Evolutionary conservation across 2,113 vertebrate genomes (phyloP).

Genomic region (Nettapus auritus): DNA sequence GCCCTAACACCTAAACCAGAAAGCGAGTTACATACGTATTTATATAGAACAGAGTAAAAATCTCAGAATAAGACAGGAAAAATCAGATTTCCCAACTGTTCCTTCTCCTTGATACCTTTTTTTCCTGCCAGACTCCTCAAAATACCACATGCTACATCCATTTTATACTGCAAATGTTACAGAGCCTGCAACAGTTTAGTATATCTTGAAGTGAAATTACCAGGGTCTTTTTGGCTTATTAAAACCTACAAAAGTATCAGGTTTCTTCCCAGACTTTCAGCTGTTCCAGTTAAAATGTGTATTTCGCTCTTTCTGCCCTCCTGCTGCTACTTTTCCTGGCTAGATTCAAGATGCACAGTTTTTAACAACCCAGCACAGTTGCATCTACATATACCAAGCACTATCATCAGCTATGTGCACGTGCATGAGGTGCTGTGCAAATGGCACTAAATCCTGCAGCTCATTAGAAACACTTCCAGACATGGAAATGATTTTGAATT

Average conservation of each 20-base stretch:
- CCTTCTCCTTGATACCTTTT: slow-evolving; percentile 16
- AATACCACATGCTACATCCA: background rate
- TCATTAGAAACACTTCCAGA: background rate
- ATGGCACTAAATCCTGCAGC: background rate
- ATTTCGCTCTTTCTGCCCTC: background rate
- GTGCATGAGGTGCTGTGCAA: background rate
- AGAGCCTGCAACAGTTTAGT: background rate
- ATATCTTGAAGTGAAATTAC: background rate
- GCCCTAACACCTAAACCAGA: background rate
- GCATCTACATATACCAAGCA: background rate
- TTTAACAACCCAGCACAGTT: background rate
- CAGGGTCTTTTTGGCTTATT: background rate
- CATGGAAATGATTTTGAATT: background rate
- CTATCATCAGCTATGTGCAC: accelerated
- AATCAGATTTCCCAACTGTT: slow-evolving; percentile 1
- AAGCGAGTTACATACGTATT: background rate
- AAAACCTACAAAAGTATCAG: background rate
- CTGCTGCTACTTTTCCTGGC: background rate
- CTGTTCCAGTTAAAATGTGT: background rate
- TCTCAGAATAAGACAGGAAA: background rate
- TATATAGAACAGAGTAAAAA: background rate
- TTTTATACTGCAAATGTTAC: background rate
- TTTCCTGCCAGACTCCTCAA: slow-evolving; percentile 25
- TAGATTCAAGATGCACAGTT: background rate
- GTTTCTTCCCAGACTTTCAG: background rate